Evolutionary conservation across 2,888 invertebrate genomes (phyloP).

Genomic region (Exephanes ischioxanthus): DNA sequence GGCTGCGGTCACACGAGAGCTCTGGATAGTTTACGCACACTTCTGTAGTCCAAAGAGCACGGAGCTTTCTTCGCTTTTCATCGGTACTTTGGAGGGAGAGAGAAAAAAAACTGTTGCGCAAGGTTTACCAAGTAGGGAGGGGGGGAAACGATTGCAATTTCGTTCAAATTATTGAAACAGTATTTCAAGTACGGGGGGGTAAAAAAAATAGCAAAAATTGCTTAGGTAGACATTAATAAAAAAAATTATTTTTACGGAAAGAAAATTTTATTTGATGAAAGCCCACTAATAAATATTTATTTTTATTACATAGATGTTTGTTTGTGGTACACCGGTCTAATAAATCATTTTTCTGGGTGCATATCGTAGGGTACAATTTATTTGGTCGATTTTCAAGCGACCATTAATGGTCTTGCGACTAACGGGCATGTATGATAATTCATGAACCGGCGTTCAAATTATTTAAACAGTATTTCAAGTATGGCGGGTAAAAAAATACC

Average conservation of each 20-base stretch:
- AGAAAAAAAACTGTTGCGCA: constrained; percentile 2
- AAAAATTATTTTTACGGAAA: background rate
- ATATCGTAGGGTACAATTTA: no score
- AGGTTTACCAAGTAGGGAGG: background rate
- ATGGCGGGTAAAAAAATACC: background rate
- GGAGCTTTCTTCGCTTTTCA: constrained; percentile 22
- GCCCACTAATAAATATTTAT: background rate
- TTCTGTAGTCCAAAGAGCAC: constrained; percentile 11
- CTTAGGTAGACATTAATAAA: background rate
- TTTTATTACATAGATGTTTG: no score
- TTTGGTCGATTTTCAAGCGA: no score
- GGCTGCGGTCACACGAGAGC: constrained; percentile 47
- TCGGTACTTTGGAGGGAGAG: background rate
- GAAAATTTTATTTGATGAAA: background rate
- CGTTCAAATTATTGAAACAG: background rate
- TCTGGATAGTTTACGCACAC: constrained; percentile 42
- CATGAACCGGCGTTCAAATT: background rate
- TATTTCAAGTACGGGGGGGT: background rate
- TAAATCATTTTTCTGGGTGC: no score
- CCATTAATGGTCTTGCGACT: background rate
- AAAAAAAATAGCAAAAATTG: background rate
- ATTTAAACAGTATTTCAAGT: no score
- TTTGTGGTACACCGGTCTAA: no score
- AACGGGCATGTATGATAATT: background rate
- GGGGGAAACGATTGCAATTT: background rate